A percentile compares a stretch with the other conserved stretches of the same genome.
phyloP scores from a whole-genome alignment of 2,113 vertebrate species.

The Cyphomyrus plagiostoma region DNA sequence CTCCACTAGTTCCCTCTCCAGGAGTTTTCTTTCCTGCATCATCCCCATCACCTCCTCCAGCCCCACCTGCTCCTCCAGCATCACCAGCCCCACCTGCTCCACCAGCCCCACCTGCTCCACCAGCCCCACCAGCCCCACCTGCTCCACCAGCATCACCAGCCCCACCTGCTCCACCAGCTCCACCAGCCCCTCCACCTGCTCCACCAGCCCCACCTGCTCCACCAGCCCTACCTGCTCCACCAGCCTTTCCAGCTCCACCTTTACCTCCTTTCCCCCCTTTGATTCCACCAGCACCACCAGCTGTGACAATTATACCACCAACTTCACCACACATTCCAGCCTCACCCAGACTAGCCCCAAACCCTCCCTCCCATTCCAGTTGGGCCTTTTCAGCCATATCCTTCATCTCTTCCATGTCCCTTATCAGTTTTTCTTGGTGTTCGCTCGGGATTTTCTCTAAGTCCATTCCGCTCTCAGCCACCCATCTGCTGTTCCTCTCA shows the following conservation, averaged over 20 bases:
- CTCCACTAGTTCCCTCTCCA: background rate
- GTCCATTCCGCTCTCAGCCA: slow-evolving; percentile 43
- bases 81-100: background rate
- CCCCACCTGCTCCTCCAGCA: background rate
- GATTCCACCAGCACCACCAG: background rate
- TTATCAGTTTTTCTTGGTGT: slow-evolving; percentile 51
- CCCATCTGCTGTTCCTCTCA: slow-evolving; percentile 50
- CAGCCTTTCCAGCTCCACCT: background rate
- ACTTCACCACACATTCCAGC: background rate
- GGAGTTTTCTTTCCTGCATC: background rate
- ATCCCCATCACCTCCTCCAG: background rate
- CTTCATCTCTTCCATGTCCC: slow-evolving; percentile 49
- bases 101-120: background rate
- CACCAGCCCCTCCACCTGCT: background rate
- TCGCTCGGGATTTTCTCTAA: slow-evolving; percentile 54
- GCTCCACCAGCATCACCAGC: background rate
- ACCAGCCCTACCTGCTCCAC: background rate
- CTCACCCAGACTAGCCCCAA: slow-evolving; percentile 13
- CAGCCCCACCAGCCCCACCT: background rate
- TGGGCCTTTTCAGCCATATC: slow-evolving; percentile 46
- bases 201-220: background rate
- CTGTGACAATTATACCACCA: background rate
- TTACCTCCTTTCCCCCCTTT: background rate
- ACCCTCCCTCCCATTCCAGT: slow-evolving; percentile 37
- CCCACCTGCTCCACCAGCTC: background rate